These are phyloP conservation scores for Yponomeuta plumbellus DNA, from an alignment of 2,888 invertebrate genomes.

Conservation along the genomic window DNA sequence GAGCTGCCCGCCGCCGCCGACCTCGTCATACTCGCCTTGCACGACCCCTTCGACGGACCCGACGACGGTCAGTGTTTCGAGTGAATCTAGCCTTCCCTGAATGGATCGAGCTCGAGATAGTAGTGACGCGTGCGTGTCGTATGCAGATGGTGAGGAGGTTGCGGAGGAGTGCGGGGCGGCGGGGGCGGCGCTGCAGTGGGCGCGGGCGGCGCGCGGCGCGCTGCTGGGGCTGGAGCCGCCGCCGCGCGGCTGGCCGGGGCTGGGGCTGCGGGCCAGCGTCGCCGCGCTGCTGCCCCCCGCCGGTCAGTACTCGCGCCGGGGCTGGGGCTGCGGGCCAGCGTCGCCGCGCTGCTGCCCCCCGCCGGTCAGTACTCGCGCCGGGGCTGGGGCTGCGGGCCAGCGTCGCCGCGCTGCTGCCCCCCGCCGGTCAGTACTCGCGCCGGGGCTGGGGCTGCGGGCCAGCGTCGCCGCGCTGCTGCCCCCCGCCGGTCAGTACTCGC, in stretches of 20 bases:
- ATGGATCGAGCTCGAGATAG: too few species aligned
- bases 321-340: slow-evolving; percentile 31
- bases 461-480: slow-evolving; percentile 37
- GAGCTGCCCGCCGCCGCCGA: slow-evolving; percentile 34
- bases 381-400: slow-evolving; percentile 29
- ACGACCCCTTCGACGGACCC: slow-evolving; percentile 35
- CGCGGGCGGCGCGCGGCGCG: neutral
- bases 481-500: slow-evolving; percentile 32
- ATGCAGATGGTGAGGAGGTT: too few species aligned
- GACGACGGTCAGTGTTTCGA: slow-evolving; percentile 20
- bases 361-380: slow-evolving; percentile 31
- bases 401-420: slow-evolving; percentile 37
- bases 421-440: slow-evolving; percentile 31
- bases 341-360: slow-evolving; percentile 36
- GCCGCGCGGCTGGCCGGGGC: slow-evolving; percentile 19
- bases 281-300: slow-evolving; percentile 37
- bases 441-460: slow-evolving; percentile 28
- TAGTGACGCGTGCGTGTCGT: too few species aligned
- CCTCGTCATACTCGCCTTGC: slow-evolving; percentile 46
- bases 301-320: slow-evolving; percentile 26
- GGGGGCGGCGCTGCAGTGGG: slow-evolving; percentile 12
- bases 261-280: slow-evolving; percentile 37
- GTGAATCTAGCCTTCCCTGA: too few species aligned
- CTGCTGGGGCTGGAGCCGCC: slow-evolving; percentile 11
- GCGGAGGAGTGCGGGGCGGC: too few species aligned